Conservation (phyloP, 2,113 vertebrate species). For the Leucoraja erinaceus region DNA sequence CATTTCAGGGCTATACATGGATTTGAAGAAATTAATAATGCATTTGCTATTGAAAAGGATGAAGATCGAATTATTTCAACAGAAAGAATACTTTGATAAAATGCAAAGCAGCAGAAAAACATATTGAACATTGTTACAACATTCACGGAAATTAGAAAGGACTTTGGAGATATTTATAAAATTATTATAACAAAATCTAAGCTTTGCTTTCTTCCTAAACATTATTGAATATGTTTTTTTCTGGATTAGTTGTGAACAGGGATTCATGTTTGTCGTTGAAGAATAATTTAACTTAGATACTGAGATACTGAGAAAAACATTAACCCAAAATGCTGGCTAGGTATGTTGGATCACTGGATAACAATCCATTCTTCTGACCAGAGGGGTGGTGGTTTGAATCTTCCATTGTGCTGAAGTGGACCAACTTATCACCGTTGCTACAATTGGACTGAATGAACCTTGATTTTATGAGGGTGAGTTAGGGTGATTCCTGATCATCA, state of each 20-base stretch:
- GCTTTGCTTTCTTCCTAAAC: not conserved
- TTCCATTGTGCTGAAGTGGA: not conserved
- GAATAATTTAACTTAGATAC: not conserved
- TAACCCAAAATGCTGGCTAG: not conserved
- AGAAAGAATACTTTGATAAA: not conserved
- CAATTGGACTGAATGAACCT: too few relatives aligned
- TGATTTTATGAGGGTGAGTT: not conserved
- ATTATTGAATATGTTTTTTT: not conserved
- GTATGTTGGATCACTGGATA: not conserved
- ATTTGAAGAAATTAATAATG: constrained; percentile 25
- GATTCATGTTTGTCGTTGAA: not conserved
- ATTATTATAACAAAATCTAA: not conserved
- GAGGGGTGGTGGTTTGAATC: not conserved
- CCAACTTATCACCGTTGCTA: too few relatives aligned
- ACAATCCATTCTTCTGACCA: not conserved
- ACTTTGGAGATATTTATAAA: not conserved
- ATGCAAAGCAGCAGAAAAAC: not conserved
- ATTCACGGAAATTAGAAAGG: not conserved
- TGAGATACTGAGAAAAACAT: not conserved
- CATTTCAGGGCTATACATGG: not conserved
- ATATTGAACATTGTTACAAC: not conserved
- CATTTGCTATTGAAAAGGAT: not conserved
- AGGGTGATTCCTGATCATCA: not conserved
- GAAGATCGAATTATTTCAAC: not conserved
- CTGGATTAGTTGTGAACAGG: not conserved